A percentile compares a stretch with the other conserved stretches of the same genome.
Conservation (phyloP, 2,113 vertebrate species). For the Siphamia tubifer region DNA sequence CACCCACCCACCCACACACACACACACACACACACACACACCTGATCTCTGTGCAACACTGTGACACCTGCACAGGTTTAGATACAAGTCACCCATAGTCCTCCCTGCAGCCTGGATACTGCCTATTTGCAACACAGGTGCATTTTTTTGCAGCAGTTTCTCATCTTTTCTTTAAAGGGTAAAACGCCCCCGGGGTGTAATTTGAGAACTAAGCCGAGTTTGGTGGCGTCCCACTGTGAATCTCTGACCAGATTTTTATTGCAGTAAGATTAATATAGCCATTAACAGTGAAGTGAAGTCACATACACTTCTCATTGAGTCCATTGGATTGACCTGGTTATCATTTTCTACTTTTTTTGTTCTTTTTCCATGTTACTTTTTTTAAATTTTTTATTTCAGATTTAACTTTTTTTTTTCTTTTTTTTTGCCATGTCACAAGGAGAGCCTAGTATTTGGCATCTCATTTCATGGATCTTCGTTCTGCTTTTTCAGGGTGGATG, state of each 20-base stretch:
- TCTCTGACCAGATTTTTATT: conserved; percentile 52
- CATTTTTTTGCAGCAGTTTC: conserved; percentile 22
- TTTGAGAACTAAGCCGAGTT: conserved; percentile 31
- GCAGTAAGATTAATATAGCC: conserved; percentile 57
- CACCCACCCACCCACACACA: no score
- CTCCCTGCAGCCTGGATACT: neutral
- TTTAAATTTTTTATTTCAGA: neutral
- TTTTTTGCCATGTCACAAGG: conserved; percentile 12
- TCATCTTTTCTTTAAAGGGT: conserved; percentile 49
- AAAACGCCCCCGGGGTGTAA: conserved; percentile 56
- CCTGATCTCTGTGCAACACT: conserved; percentile 15
- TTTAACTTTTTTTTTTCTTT: conserved; percentile 5
- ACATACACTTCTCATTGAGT: conserved; percentile 29
- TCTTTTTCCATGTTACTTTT: conserved; percentile 17
- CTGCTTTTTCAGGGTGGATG: conserved; percentile 59
- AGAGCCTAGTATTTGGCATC: conserved; percentile 54
- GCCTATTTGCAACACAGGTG: conserved; percentile 41
- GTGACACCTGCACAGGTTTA: conserved; percentile 6
- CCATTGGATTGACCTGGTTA: conserved; percentile 1
- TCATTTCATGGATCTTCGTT: conserved; percentile 68
- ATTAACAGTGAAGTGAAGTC: conserved; percentile 37
- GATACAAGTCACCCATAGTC: conserved; percentile 18
- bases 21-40: no score
- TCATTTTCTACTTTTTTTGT: conserved; percentile 1
- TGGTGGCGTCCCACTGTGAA: conserved; percentile 34